Base-by-base conservation (phyloP, 2,113 vertebrate species). In the Oxyura jamaicensis region DNA sequence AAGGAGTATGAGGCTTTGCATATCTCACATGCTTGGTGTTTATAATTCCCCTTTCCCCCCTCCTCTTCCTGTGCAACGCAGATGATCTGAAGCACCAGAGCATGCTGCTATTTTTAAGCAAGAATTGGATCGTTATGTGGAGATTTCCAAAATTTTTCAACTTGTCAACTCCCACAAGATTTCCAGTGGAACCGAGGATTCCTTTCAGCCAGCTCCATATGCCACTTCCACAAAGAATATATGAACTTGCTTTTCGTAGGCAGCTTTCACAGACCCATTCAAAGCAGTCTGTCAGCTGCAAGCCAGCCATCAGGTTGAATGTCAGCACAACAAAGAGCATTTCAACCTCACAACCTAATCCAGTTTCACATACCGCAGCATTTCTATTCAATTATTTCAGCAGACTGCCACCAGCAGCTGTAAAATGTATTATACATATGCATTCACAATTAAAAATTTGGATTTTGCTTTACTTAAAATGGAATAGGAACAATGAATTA, bases 81-180 rank as follows among this genome's bases (percentile, higher is more conserved):
- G 92, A 81, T 2, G 60, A 56, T 56, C 84, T 0, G 1, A 86
- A 93, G 80, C 73, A 60, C 25, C 83, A 82, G 60, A 88, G 60
- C 39, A 78, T 48, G 59, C 0, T 1, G 73, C 48, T 96, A 95
- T 95, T 96, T 96, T 95, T 95, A 95, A 91, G 69, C 69, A 79
- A 91, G 67, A 89, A 89, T 53, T 87, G 74, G 91, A 95, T 93
- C 77, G 72, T 95, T 93, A 93, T 65, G 66, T 84, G 89, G 95
- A 96, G 95, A 86, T 92, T 88, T 95, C 95, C 89, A 93, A 91
- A 91, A 73, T 84, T 93, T 91, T 92, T 97, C 86, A 62, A 65
- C 86, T 85, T 93, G 93, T 95, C 89, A 93, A 72, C 94, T 96
- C 96, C 96, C 94, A 96, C 96, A 96, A 89, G 44, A 93, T 97